Conservation (phyloP, 2,113 vertebrate genomes). For the Scytalopus superciliaris region DNA sequence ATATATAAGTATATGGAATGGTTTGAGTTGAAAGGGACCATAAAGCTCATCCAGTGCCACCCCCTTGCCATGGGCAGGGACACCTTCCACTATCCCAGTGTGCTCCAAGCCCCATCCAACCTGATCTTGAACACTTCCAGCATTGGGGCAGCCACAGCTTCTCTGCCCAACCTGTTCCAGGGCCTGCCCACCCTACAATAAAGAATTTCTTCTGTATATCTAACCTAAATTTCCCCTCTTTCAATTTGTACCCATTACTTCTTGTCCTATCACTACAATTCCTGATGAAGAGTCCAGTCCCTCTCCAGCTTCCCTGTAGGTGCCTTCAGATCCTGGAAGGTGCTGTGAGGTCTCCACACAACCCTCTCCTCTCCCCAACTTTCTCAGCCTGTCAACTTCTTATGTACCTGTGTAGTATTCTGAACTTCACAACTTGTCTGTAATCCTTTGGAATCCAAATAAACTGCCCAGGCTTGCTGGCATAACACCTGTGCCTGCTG, state of each 20-base stretch:
- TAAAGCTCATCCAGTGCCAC: background rate
- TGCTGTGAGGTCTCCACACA: background rate
- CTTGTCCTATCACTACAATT: background rate
- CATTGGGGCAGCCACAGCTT: background rate
- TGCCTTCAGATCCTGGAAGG: background rate
- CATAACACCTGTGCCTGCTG: background rate
- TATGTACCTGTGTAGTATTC: background rate
- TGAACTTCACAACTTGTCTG: background rate
- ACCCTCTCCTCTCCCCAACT: background rate
- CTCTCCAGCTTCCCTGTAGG: background rate
- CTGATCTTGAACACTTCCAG: background rate
- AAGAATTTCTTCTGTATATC: background rate
- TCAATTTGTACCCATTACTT: background rate
- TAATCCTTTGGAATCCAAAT: background rate
- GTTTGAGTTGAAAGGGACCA: background rate
- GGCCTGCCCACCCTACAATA: background rate
- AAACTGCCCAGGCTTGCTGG: background rate
- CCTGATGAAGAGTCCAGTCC: background rate
- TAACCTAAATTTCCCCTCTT: background rate
- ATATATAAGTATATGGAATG: background rate
- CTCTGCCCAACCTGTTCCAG: background rate
- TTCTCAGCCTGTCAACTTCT: background rate
- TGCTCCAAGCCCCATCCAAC: background rate
- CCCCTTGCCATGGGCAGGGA: background rate
- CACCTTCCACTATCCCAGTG: background rate